Evolutionary conservation across 2,888 invertebrate species (phyloP).

Genomic region (Rhabditophanes sp.): DNA sequence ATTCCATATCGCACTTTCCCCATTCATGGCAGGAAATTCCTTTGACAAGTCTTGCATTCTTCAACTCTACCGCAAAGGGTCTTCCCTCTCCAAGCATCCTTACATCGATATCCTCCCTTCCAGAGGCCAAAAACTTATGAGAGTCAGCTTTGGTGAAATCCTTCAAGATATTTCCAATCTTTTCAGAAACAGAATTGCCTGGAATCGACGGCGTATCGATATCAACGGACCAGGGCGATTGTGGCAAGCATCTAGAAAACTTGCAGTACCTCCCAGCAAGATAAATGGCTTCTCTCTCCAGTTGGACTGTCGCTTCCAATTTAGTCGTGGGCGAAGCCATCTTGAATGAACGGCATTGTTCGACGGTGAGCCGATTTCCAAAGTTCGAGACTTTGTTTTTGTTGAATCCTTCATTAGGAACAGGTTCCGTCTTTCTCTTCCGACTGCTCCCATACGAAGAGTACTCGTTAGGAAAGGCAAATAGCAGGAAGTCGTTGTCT

Average conservation of each 20-base stretch:
- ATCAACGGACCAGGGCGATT: slow-evolving; percentile 80
- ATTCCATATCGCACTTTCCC: neutral
- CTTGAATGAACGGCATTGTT: slow-evolving; percentile 4
- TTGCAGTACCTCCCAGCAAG: slow-evolving; percentile 62
- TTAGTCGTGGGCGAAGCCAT: slow-evolving; percentile 18
- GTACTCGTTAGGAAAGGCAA: slow-evolving; percentile 20
- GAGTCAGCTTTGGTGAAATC: slow-evolving; percentile 19
- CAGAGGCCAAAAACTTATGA: slow-evolving; percentile 28
- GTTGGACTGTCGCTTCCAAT: slow-evolving; percentile 18
- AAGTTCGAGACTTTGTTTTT: slow-evolving; percentile 19
- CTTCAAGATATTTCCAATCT: slow-evolving; percentile 22
- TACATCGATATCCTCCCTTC: slow-evolving; percentile 86
- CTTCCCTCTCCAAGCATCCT: slow-evolving; percentile 67
- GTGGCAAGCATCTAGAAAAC: slow-evolving; percentile 65
- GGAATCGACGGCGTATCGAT: slow-evolving; percentile 41
- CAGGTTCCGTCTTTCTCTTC: slow-evolving; percentile 7
- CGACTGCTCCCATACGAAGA: slow-evolving; percentile 3
- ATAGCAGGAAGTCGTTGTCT: slow-evolving; percentile 23
- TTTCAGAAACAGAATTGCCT: slow-evolving; percentile 24
- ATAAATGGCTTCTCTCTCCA: slow-evolving; percentile 34
- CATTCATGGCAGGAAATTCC: slow-evolving; percentile 3
- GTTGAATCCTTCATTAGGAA: slow-evolving; percentile 10
- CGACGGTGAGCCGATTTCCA: slow-evolving; percentile 8
- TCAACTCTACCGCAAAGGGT: slow-evolving; percentile 75
- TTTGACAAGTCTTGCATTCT: slow-evolving; percentile 43